Evolutionary conservation across 2,113 vertebrate genomes (phyloP).

Genomic region (Pantherophis guttatus): DNA sequence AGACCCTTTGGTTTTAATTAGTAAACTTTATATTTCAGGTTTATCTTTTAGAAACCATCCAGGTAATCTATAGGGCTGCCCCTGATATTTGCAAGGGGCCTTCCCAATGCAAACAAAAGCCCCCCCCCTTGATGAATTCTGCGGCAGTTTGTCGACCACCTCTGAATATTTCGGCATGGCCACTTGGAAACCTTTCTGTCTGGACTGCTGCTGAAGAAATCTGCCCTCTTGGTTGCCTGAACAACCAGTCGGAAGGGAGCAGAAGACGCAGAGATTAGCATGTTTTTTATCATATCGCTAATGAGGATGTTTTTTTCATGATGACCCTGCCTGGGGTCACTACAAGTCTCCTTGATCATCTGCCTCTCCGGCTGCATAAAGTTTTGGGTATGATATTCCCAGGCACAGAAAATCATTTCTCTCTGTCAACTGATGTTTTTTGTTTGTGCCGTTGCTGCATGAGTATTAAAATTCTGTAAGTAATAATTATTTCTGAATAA

Average conservation of each 20-base stretch:
- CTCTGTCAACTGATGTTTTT: slow-evolving; percentile 2
- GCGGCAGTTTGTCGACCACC: not conserved
- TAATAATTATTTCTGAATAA: not conserved
- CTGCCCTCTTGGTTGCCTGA: not conserved
- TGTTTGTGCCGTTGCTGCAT: not conserved
- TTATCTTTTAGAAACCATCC: not conserved
- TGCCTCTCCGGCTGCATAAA: not conserved
- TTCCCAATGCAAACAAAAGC: not conserved
- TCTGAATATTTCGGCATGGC: not conserved
- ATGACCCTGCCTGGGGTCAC: slow-evolving; percentile 11
- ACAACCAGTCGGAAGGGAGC: not conserved
- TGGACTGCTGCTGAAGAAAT: not conserved
- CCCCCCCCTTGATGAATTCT: not conserved
- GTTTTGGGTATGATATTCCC: slow-evolving; percentile 18
- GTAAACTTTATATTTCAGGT: not conserved
- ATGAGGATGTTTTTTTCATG: slow-evolving; percentile 13
- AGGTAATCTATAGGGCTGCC: not conserved
- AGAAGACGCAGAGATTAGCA: not conserved
- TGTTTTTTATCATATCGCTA: slow-evolving; percentile 27
- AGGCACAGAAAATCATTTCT: slow-evolving; percentile 9
- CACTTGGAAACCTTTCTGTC: not conserved
- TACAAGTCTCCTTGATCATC: not conserved
- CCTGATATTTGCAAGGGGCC: not conserved
- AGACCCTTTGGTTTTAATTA: not conserved
- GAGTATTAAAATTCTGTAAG: not conserved